These are phyloP conservation scores for Columbina picui DNA, from an alignment of 2,113 vertebrate genomes.

Conservation along the genomic window DNA sequence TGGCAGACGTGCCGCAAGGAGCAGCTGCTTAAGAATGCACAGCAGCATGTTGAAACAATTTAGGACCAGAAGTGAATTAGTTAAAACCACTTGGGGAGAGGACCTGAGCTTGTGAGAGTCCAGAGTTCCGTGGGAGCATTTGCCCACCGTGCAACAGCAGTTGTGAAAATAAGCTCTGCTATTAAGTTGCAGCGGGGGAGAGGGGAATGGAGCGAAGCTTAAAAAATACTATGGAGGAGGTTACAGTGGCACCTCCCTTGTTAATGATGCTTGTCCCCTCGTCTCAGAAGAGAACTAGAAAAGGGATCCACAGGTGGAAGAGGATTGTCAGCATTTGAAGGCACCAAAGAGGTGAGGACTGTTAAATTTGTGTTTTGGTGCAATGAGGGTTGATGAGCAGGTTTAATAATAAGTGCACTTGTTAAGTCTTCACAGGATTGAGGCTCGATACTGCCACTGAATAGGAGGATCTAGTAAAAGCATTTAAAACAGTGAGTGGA, in stretches of 20 bases:
- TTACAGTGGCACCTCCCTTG: neutral
- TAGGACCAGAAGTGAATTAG: conserved; percentile 1
- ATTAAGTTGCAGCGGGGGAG: neutral
- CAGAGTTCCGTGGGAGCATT: neutral
- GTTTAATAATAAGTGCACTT: neutral
- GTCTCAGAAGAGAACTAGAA: neutral
- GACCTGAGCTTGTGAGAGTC: neutral
- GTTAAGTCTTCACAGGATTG: neutral
- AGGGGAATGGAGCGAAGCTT: neutral
- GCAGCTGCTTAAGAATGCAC: neutral
- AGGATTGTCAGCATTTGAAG: neutral
- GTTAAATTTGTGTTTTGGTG: neutral
- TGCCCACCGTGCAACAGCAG: neutral
- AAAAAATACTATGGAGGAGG: neutral
- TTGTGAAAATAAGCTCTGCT: neutral
- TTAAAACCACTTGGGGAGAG: neutral
- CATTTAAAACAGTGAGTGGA: neutral
- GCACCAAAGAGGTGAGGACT: neutral
- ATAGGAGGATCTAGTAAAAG: neutral
- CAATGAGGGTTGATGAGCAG: neutral
- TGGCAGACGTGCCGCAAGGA: neutral
- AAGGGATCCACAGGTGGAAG: neutral
- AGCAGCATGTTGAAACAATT: neutral
- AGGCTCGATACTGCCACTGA: neutral
- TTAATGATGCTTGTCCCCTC: neutral